Percentiles rank a stretch among this genome's conserved stretches.
These are phyloP conservation scores for Ibidorhyncha struthersii DNA, from an alignment of 2,113 vertebrate species.

Conservation along the genomic window DNA sequence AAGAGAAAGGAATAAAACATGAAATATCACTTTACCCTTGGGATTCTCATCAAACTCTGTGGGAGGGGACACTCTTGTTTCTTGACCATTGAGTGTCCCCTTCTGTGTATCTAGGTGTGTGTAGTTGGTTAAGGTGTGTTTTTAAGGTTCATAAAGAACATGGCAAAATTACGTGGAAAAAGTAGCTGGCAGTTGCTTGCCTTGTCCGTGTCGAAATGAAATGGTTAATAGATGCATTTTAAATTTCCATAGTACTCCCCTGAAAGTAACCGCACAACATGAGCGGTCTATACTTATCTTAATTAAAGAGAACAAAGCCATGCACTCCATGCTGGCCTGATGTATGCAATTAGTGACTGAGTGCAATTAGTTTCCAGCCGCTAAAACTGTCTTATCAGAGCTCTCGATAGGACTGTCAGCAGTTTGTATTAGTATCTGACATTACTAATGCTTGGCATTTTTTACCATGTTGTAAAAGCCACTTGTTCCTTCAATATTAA, in stretches of 20 bases:
- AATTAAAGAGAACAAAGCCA: slow-evolving; percentile 31
- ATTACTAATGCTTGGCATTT: not conserved
- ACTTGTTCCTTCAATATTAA: not conserved
- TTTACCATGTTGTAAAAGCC: not conserved
- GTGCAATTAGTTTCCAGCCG: slow-evolving; percentile 15
- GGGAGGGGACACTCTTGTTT: not conserved
- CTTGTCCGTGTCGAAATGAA: not conserved
- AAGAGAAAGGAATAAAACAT: not conserved
- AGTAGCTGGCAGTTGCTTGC: not conserved
- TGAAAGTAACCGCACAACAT: not conserved
- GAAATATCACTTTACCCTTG: not conserved
- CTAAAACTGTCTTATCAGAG: not conserved
- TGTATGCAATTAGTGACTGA: slow-evolving; percentile 10
- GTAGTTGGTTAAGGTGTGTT: not conserved
- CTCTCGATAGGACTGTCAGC: not conserved
- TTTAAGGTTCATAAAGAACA: not conserved
- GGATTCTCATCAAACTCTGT: not conserved
- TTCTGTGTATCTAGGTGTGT: not conserved
- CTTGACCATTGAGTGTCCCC: not conserved
- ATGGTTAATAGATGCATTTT: not conserved
- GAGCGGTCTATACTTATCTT: slow-evolving; percentile 18
- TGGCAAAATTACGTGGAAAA: not conserved
- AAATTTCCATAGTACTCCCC: not conserved
- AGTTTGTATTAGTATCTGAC: not conserved
- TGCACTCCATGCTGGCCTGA: not conserved